Conservation (phyloP, 2,113 vertebrate genomes). For the Phylloscopus whistleri region DNA sequence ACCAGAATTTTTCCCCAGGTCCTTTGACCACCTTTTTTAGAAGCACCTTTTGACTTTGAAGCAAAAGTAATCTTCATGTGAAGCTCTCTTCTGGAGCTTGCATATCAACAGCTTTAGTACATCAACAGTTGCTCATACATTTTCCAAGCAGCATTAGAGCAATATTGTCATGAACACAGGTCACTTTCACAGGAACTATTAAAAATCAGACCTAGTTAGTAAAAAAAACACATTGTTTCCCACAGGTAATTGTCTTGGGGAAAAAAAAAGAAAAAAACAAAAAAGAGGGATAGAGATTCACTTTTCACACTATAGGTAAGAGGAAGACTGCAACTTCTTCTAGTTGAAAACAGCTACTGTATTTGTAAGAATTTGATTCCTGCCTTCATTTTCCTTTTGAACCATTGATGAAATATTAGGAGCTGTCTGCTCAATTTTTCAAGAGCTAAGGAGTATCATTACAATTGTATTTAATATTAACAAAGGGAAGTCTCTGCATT, state of each 20-base stretch:
- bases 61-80: neutral
- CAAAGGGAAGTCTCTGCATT: neutral
- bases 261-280: neutral
- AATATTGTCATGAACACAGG: neutral
- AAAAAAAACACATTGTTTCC: neutral
- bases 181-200: neutral
- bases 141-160: neutral
- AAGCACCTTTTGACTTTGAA: neutral
- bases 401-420: neutral
- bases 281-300: neutral
- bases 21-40: neutral
- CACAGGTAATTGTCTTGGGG: neutral
- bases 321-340: neutral
- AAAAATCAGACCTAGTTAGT: neutral
- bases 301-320: neutral
- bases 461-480: constrained; percentile 6
- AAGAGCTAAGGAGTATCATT: neutral
- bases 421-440: neutral
- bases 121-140: neutral
- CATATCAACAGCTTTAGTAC: neutral
- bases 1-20: neutral
- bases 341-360: neutral
- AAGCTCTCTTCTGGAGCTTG: neutral
- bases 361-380: neutral
- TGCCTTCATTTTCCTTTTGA: neutral